Conservation (phyloP, 2,888 invertebrate genomes). For the Proisotoma minuta region DNA sequence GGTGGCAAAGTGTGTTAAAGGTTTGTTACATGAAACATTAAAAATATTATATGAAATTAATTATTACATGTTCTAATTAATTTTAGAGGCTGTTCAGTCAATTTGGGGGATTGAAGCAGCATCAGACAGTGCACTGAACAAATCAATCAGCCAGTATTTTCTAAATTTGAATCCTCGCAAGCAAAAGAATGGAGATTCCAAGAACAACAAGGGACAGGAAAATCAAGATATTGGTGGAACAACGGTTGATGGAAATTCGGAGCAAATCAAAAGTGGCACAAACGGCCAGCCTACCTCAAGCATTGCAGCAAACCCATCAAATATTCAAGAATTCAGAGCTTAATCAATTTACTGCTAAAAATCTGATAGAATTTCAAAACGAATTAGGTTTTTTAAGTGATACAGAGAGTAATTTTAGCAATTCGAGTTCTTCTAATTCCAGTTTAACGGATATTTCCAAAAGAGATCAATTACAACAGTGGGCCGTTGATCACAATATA, state of each 20-base stretch:
- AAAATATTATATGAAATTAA: no score
- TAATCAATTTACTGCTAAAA: no score
- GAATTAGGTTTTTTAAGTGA: no score
- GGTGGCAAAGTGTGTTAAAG: neutral
- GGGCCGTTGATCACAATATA: conserved; percentile 6
- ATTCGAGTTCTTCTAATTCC: no score
- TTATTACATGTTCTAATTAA: no score
- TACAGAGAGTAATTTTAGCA: no score
- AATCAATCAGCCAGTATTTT: neutral
- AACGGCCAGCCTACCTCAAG: neutral
- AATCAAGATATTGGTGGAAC: neutral
- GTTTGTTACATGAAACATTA: no score
- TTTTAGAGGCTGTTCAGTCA: neutral
- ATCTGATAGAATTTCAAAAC: no score
- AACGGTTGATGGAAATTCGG: neutral
- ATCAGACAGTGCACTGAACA: neutral
- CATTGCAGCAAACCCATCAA: no score
- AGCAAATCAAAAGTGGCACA: neutral
- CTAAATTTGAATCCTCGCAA: neutral
- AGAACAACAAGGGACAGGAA: neutral
- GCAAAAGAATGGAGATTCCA: neutral
- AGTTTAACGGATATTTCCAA: no score
- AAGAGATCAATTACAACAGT: neutral
- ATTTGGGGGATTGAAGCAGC: neutral
- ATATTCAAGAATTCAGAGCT: no score